Base-by-base conservation (phyloP, 1,140 invertebrate species). In the Micrasema longulum region DNA sequence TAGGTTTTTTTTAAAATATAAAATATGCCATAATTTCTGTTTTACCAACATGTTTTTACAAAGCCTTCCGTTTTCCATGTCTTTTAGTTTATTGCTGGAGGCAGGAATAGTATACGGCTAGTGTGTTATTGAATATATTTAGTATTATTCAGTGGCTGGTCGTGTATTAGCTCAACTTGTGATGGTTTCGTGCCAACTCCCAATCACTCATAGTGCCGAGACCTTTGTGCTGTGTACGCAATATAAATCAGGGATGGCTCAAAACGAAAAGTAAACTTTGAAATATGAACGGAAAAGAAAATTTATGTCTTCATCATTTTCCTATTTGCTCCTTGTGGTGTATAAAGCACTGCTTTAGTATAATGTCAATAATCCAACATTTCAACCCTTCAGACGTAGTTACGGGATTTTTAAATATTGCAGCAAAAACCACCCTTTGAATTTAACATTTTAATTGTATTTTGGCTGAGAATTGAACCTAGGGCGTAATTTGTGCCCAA, bases 111-210 rank as follows among this genome's bases (percentile, higher is more conserved):
- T 14, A n/a, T n/a, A n/a, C n/a, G 16, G 4, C 4, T 20, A 5
- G 47, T 31, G 26, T 55, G 48, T 31, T 31, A 31, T 31, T 31
- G 2, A 31, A 31, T 31, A 31, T 31, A 31, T 31, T 31, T 31
- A 31, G 26, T 31, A 31, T 31, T 31, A 31, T 31, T 31, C 14
- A 31, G 52, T 11, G 26, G 55, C 23, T 23, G 43, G 9, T 12
- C 20, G 23, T 45, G 60, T 64, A 41, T 60, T 60, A 26, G 57
- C 52, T 41, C 38, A 35, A 47, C 26, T 62, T 20, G 14, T 76
- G 74, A 76, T 76, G 74, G 71, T 70, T 73, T 76, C 74, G 74
- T 76, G 74, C 74, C 67, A 63, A 76, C 41, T 62, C 31, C 38
- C 74, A 72, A 76, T 76, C 74, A 71, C 60, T 76, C 74, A 76